Percentiles rank a stretch among this genome's conserved stretches.
These are phyloP conservation scores for Noctuana brunneofusca DNA, from an alignment of 2,888 invertebrate genomes.

Conservation along the genomic window DNA sequence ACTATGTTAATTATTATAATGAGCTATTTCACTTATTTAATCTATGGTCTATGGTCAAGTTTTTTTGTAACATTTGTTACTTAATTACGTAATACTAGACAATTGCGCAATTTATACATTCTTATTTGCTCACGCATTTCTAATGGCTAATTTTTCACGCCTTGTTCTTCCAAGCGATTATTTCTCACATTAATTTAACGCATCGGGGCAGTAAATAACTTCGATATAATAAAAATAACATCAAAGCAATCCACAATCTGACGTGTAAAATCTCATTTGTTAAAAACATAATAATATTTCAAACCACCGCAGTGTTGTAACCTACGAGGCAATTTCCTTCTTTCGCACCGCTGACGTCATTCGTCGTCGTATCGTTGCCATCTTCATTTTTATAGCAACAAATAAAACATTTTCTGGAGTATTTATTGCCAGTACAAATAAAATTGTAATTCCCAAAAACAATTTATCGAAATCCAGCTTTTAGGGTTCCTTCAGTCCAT, in stretches of 20 bases:
- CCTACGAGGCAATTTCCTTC: slow-evolving; percentile 14
- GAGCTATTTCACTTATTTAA: no score
- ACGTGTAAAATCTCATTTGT: slow-evolving; percentile 6
- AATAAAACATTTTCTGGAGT: slow-evolving; percentile 13
- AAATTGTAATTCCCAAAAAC: slow-evolving; percentile 7
- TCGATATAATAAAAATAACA: background rate
- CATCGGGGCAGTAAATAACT: background rate
- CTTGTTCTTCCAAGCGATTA: background rate
- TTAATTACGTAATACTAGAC: no score
- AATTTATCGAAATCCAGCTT: slow-evolving; percentile 7
- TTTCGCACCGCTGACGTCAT: slow-evolving; percentile 13
- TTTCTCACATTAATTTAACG: background rate
- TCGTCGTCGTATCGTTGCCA: slow-evolving; percentile 13
- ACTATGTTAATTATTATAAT: no score
- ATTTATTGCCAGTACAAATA: slow-evolving; percentile 16
- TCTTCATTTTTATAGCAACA: slow-evolving; percentile 13
- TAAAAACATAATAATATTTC: slow-evolving; percentile 7
- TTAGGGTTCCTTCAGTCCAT: background rate
- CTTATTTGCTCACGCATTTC: no score
- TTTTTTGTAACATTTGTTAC: no score
- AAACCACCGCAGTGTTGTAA: slow-evolving; percentile 1
- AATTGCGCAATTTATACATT: no score
- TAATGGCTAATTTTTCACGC: no score
- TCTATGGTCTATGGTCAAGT: background rate
- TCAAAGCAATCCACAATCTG: background rate